phyloP scores from a whole-genome alignment of 1,140 invertebrate species.

The Zaprionus ghesquierei region DNA sequence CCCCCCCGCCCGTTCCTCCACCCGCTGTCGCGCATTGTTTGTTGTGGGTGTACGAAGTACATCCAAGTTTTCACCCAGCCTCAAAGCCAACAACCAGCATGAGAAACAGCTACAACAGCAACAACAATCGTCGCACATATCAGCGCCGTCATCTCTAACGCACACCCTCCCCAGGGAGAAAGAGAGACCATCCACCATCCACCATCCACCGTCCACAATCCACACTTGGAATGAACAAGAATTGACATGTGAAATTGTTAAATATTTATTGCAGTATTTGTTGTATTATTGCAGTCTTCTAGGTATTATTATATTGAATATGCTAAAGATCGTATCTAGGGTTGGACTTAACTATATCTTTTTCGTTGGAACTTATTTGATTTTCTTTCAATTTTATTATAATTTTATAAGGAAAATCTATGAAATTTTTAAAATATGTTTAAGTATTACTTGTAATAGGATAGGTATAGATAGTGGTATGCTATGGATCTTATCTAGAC shows the following conservation, averaged over 20 bases:
- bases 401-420: no score
- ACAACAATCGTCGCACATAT: constrained; percentile 48
- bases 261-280: not conserved
- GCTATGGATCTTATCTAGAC: no score
- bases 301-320: not conserved
- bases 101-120: constrained; percentile 47
- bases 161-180: constrained; percentile 33
- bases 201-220: constrained; percentile 19
- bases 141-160: constrained; percentile 60
- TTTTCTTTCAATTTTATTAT: not conserved
- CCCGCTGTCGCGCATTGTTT: constrained; percentile 8
- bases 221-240: not conserved
- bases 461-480: no score
- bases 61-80: constrained; percentile 39
- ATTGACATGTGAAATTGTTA: not conserved
- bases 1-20: not conserved
- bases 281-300: no score
- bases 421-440: no score
- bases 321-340: not conserved
- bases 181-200: constrained; percentile 10
- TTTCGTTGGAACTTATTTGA: not conserved
- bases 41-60: constrained; percentile 37
- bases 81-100: constrained; percentile 51
- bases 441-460: no score
- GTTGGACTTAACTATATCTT: not conserved